Conservation (phyloP, 2,113 vertebrate genomes). For the Rhegmatorhina hoffmannsi region DNA sequence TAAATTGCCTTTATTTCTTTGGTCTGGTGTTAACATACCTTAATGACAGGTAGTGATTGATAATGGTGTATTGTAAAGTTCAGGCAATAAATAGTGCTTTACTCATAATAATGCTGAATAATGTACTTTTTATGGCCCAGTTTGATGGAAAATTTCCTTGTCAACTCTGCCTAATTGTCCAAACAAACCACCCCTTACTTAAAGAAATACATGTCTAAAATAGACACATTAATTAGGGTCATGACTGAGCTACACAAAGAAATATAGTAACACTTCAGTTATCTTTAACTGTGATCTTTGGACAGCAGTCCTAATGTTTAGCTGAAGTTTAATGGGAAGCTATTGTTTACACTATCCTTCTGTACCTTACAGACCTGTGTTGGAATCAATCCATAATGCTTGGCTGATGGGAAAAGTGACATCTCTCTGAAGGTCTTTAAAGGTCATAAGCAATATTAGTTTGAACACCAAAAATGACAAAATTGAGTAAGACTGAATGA, state of each 20-base stretch:
- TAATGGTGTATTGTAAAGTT: conserved; percentile 82
- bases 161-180: conserved; percentile 81
- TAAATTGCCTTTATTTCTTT: conserved; percentile 79
- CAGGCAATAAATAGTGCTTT: conserved; percentile 84
- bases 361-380: conserved; percentile 19
- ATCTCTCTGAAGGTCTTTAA: conserved; percentile 3
- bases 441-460: conserved; percentile 15
- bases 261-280: conserved; percentile 80
- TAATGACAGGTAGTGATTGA: conserved; percentile 89
- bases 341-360: conserved; percentile 76
- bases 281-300: conserved; percentile 82
- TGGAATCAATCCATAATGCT: conserved; percentile 40
- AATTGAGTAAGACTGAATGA: not conserved
- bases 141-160: conserved; percentile 87
- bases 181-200: conserved; percentile 84
- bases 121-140: conserved; percentile 86
- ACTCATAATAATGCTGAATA: conserved; percentile 86
- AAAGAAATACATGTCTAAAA: conserved; percentile 77
- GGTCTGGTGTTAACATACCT: conserved; percentile 86
- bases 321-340: conserved; percentile 76
- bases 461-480: conserved; percentile 43
- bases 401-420: not conserved
- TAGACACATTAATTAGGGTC: conserved; percentile 85
- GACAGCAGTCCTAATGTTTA: conserved; percentile 76
- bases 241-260: conserved; percentile 77